A percentile compares a stretch with the other conserved stretches of the same genome.
phyloP scores from a whole-genome alignment of 2,113 vertebrate species.

The Phyllostomus hastatus region DNA sequence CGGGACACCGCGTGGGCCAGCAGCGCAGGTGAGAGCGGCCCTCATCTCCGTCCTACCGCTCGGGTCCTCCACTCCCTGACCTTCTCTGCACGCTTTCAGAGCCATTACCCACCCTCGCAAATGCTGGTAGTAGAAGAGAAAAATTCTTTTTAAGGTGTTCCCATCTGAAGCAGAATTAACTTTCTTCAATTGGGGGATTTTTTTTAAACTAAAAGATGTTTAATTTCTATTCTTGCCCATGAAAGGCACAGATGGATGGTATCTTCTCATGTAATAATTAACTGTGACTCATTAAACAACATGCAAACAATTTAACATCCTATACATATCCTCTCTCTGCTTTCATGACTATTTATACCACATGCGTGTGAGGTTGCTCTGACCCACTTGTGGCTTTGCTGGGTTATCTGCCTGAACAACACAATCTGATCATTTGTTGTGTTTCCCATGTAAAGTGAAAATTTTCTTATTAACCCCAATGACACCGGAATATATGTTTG shows the following conservation, averaged over 20 bases:
- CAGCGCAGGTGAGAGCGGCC: neutral
- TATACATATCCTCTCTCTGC: neutral
- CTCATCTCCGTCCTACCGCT: neutral
- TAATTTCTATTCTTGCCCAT: neutral
- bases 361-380: neutral
- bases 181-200: neutral
- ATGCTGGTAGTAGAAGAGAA: neutral
- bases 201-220: neutral
- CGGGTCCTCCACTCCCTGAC: neutral
- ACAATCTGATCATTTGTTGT: slow-evolving; percentile 46
- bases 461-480: slow-evolving; percentile 72
- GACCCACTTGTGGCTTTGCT: neutral
- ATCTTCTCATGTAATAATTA: neutral
- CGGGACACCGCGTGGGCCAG: fast-evolving
- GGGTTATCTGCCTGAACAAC: slow-evolving; percentile 18
- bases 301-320: neutral
- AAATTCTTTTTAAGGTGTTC: neutral
- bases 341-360: neutral
- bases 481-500: slow-evolving; percentile 46
- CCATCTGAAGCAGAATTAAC: slow-evolving; percentile 13
- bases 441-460: slow-evolving; percentile 55
- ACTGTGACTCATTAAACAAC: neutral
- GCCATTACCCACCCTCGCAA: neutral
- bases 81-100: neutral
- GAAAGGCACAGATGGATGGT: neutral